Evolutionary conservation across 2,888 invertebrate genomes (phyloP), one percentile per base, ranked within the genome.

Genomic region (Chymomyza procnemis): DNA sequence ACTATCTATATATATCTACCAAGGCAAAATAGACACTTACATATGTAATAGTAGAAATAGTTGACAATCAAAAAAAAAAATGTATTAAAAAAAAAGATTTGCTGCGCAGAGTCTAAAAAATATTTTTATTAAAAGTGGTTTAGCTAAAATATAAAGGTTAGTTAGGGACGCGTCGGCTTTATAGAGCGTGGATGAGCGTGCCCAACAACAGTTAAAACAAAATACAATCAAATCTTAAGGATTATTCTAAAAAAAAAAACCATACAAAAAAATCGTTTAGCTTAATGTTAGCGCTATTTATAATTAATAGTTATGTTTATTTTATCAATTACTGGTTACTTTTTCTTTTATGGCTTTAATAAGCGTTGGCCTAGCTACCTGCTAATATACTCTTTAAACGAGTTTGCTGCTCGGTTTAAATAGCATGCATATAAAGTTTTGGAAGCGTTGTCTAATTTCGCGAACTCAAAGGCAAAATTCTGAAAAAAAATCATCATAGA

Each of bases 91-190:
- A 61, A 41, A 66, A 68, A 69, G 66, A 75, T 77, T 81, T 80
- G 84, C 81, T 81, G 78, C 70, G 74, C 74, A 81, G 85, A 81
- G 81, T 81, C 81, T 81, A 81, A 18, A 16, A 69, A 46, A 41
- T 61, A 56, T 41, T 26, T 26, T 61, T 55, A 59, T 50, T 65
- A 52, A 52, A 60, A 60, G 56, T 47, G 61, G 67, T 71, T 56
- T 72, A 71, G 71, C 61, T 55, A 71, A 67, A 50, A 50, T 73
- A 69, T 59, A 60, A 66, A 69, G 60, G 61, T 41, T 64, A 66
- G 50, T 50, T 50, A 50, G 50, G 50, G 18, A 18, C 50, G 50
- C 16, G 50, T 16, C 50, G 50, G 19, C 18, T 50, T 16, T 41
- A 6, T 50, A 18, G 50, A 18, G 50, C 16, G 50, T 50, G 50